Evolutionary conservation across 2,888 invertebrate genomes (phyloP).

Genomic region (Belgica antarctica): DNA sequence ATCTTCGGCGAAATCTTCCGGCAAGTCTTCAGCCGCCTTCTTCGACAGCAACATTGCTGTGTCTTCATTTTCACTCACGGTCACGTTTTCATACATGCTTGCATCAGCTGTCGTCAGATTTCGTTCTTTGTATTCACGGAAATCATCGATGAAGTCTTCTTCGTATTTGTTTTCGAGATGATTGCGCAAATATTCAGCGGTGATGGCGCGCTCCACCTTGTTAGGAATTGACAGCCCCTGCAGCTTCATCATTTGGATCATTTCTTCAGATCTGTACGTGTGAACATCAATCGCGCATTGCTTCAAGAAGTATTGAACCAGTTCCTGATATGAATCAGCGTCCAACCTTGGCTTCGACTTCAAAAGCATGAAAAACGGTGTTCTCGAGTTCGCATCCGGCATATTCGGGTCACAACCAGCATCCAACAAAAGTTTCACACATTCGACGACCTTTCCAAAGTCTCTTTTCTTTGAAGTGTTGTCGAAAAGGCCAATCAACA

Average conservation of each 20-base stretch:
- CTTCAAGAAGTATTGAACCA: conserved; percentile 49
- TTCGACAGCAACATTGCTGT: background rate
- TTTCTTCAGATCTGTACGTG: conserved; percentile 52
- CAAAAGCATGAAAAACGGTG: conserved; percentile 23
- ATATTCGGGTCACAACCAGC: conserved; percentile 7
- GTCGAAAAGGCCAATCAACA: background rate
- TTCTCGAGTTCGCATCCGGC: conserved; percentile 4
- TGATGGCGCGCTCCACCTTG: background rate
- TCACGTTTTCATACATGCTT: conserved; percentile 10
- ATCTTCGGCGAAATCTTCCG: background rate
- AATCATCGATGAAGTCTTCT: conserved; percentile 17
- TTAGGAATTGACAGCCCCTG: conserved; percentile 19
- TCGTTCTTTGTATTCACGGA: conserved; percentile 8
- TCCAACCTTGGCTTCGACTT: background rate
- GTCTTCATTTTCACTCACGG: background rate
- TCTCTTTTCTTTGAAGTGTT: background rate
- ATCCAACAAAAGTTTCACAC: background rate
- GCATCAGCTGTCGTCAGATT: background rate
- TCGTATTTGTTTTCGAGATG: background rate
- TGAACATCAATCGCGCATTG: conserved; percentile 48
- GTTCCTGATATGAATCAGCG: conserved; percentile 35
- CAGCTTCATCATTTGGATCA: background rate
- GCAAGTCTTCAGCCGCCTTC: background rate
- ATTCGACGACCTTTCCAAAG: conserved; percentile 45
- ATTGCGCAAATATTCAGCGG: background rate